These are phyloP conservation scores for Amphiura filiformis DNA, from an alignment of 35 echinoderm and acorn worm genomes.

Conservation along the genomic window DNA sequence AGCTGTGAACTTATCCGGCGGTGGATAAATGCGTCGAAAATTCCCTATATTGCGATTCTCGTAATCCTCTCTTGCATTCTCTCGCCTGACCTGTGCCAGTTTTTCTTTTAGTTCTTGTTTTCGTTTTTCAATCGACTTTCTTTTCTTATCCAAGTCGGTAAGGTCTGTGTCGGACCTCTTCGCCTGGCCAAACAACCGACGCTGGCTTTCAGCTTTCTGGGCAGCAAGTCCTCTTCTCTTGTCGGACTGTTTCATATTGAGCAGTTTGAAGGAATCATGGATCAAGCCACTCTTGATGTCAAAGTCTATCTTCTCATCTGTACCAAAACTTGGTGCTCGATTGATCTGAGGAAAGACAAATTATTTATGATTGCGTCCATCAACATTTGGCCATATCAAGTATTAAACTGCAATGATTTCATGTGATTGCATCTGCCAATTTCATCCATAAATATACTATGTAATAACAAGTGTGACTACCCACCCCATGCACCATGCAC, in stretches of 20 bases:
- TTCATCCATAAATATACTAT: no score
- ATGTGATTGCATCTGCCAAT: neutral
- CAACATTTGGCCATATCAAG: neutral
- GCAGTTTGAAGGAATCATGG: slow-evolving; percentile 66
- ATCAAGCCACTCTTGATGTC: slow-evolving; percentile 87
- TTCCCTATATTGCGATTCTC: slow-evolving; percentile 95
- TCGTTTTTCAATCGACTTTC: slow-evolving; percentile 68
- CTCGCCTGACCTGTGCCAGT: slow-evolving; percentile 69
- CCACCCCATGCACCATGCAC: no score
- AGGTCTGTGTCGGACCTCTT: slow-evolving; percentile 65
- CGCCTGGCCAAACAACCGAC: slow-evolving; percentile 66
- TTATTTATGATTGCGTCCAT: neutral
- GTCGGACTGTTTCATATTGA: slow-evolving; percentile 92
- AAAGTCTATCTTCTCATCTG: slow-evolving; percentile 87
- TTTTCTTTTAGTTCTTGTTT: slow-evolving; percentile 86
- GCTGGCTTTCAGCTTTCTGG: slow-evolving; percentile 89
- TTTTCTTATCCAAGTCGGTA: slow-evolving; percentile 63
- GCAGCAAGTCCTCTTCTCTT: slow-evolving; percentile 95
- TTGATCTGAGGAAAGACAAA: slow-evolving; percentile 73
- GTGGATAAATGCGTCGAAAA: slow-evolving; percentile 86
- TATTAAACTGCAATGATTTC: no score
- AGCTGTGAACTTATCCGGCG: slow-evolving; percentile 55
- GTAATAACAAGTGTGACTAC: no score
- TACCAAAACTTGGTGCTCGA: slow-evolving; percentile 94
- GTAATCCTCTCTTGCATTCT: slow-evolving; percentile 86